These are phyloP conservation scores for Amyelois transitella DNA, from an alignment of 1,140 invertebrate genomes.

Conservation along the genomic window DNA sequence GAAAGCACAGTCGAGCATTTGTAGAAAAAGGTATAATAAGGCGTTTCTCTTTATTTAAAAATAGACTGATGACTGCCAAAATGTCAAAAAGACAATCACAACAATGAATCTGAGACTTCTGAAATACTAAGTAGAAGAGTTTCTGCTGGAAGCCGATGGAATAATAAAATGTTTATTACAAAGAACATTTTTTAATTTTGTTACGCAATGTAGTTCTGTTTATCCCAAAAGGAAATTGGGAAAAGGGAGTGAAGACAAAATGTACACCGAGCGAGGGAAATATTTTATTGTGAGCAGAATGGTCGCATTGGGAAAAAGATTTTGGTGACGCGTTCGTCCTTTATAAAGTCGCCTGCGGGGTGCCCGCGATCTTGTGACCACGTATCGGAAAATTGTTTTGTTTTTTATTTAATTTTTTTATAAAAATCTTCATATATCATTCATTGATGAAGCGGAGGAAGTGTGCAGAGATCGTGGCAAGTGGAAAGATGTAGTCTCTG, in stretches of 20 bases:
- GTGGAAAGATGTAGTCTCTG: no score
- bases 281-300: slow-evolving; percentile 32
- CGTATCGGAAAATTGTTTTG: not conserved
- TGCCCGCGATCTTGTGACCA: slow-evolving; percentile 2
- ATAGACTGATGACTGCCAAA: no score
- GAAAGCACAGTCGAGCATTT: no score
- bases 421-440: no score
- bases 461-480: no score
- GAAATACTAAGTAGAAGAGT: no score
- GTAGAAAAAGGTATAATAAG: no score
- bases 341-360: slow-evolving; percentile 28
- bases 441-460: no score
- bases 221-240: not conserved
- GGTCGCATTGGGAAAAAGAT: slow-evolving; percentile 30
- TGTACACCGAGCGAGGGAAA: slow-evolving; percentile 16
- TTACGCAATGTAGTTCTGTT: not conserved
- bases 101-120: no score
- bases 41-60: no score
- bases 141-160: no score
- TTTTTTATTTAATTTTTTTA: not conserved
- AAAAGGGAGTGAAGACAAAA: slow-evolving; percentile 10
- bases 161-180: not conserved
- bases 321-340: slow-evolving; percentile 24
- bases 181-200: not conserved
- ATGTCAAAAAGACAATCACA: no score